A percentile compares a stretch with the other conserved stretches of the same genome.
Evolutionary conservation across 2,797 vertebrate genomes (phyloP).

Genomic region (Austrolebias charrua): DNA sequence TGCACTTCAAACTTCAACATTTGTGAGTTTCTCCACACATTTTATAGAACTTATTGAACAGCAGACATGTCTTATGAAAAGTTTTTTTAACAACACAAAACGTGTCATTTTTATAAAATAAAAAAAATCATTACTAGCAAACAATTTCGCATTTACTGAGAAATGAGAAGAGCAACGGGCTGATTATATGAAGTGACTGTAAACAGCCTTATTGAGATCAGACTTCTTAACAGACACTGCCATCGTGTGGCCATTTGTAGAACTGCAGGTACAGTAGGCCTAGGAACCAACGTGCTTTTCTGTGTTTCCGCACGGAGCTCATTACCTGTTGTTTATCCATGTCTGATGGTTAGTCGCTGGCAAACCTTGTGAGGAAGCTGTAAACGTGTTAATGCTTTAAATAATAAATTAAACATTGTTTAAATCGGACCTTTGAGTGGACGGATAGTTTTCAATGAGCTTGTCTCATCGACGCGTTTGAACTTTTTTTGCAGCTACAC

Average conservation of each 20-base stretch:
- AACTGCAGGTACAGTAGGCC: neutral
- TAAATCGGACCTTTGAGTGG: neutral
- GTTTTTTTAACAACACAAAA: neutral
- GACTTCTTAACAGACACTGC: constrained; percentile 39
- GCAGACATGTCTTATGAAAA: too few relatives aligned
- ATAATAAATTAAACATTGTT: neutral
- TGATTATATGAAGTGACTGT: neutral
- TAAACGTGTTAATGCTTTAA: neutral
- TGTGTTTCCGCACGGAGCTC: constrained; percentile 59
- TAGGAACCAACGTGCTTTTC: constrained; percentile 54
- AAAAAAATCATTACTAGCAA: neutral
- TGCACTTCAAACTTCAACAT: neutral
- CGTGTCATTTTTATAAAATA: neutral
- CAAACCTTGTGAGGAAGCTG: neutral
- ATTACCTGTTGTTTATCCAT: constrained; percentile 4
- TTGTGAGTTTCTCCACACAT: too few relatives aligned
- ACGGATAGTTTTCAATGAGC: neutral
- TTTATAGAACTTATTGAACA: too few relatives aligned
- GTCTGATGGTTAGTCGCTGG: neutral
- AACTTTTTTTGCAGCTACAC: neutral
- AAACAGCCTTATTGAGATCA: neutral
- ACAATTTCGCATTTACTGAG: neutral
- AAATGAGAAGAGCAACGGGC: neutral
- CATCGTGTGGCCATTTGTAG: constrained; percentile 38
- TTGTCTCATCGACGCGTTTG: neutral